Evolutionary conservation across 2,888 invertebrate species (phyloP).

Genomic region (Danaus chrysippus): DNA sequence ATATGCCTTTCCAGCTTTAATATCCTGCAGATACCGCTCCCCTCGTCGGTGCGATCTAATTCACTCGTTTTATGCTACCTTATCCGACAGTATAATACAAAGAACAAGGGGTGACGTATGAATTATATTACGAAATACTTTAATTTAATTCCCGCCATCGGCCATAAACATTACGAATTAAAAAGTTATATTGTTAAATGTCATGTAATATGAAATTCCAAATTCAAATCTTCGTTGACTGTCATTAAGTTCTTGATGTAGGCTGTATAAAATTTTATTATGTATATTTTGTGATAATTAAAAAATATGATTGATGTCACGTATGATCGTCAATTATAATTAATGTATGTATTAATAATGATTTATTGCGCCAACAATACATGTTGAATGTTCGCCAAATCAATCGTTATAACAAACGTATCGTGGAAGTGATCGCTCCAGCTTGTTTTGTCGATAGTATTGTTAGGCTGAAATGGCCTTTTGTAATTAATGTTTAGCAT

Average conservation of each 20-base stretch:
- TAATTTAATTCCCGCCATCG: too few species aligned
- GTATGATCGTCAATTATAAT: background rate
- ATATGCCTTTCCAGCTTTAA: constrained; percentile 14
- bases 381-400: constrained; percentile 20
- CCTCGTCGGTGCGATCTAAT: constrained; percentile 7
- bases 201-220: background rate
- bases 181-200: background rate
- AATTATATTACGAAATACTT: background rate
- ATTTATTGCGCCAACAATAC: constrained; percentile 16
- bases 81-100: constrained; percentile 4
- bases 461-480: constrained; percentile 3
- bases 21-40: constrained; percentile 18
- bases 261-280: constrained; percentile 5
- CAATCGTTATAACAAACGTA: constrained; percentile 19
- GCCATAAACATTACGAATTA: background rate
- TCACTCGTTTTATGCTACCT: constrained; percentile 8
- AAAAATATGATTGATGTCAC: constrained; percentile 6
- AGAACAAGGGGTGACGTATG: background rate
- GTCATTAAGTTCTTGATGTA: background rate
- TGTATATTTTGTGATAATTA: background rate
- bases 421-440: constrained; percentile 19
- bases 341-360: constrained; percentile 10
- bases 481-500: constrained; percentile 8
- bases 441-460: constrained; percentile 19
- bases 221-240: background rate